phyloP scores from a whole-genome alignment of 2,797 vertebrate species.

The Diplodus puntazzo region DNA sequence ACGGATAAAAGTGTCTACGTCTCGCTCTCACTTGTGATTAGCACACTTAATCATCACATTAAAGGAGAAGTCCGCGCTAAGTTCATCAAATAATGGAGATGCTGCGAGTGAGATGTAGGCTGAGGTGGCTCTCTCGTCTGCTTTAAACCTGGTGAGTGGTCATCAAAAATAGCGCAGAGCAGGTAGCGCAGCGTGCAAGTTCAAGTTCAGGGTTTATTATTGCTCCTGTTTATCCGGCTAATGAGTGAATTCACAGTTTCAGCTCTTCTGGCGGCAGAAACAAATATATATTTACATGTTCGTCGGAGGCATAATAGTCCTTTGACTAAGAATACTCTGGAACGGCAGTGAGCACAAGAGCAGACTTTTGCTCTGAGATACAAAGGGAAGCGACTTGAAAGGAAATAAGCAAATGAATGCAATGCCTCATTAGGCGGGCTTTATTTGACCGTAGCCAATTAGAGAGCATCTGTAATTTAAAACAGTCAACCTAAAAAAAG shows the following conservation, averaged over 20 bases:
- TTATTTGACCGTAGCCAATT: slow-evolving; percentile 85
- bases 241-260: slow-evolving; percentile 57
- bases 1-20: slow-evolving; percentile 62
- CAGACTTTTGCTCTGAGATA: slow-evolving; percentile 77
- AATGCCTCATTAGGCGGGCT: slow-evolving; percentile 83
- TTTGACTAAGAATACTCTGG: slow-evolving; percentile 70
- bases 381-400: slow-evolving; percentile 82
- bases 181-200: not conserved
- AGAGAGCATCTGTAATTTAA: slow-evolving; percentile 84
- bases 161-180: slow-evolving; percentile 21
- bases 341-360: slow-evolving; percentile 58
- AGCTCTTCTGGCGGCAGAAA: slow-evolving; percentile 32
- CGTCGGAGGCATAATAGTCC: slow-evolving; percentile 62
- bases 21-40: slow-evolving; percentile 78
- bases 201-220: slow-evolving; percentile 30
- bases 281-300: slow-evolving; percentile 67
- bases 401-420: slow-evolving; percentile 82
- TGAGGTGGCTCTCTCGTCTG: not conserved
- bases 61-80: slow-evolving; percentile 60
- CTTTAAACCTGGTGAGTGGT: slow-evolving; percentile 28
- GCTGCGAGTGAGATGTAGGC: slow-evolving; percentile 7
- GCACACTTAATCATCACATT: slow-evolving; percentile 78
- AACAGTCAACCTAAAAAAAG: slow-evolving; percentile 82
- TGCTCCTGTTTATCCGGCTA: slow-evolving; percentile 39
- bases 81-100: slow-evolving; percentile 75